phyloP scores from a whole-genome alignment of 30 jellyfish, hydroid and myxozoan species.

The Sanderia malayensis region DNA sequence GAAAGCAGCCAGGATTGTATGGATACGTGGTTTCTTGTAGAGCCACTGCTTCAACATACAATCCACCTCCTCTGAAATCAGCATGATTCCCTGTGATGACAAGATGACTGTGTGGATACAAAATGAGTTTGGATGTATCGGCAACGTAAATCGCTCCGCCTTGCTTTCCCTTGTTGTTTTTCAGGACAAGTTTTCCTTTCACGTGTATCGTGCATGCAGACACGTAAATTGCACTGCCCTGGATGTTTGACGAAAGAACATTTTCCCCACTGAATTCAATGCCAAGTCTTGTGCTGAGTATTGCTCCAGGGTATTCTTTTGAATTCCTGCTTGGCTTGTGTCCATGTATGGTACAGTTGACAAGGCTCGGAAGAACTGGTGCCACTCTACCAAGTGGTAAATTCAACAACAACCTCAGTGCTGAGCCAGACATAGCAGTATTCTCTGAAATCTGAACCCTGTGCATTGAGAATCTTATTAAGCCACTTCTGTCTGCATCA shows the following conservation, averaged over 20 bases:
- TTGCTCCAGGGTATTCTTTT: constrained; percentile 66
- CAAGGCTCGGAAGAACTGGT: constrained; percentile 32
- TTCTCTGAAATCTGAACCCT: constrained; percentile 22
- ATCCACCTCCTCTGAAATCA: constrained; percentile 62
- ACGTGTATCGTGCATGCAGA: constrained; percentile 46
- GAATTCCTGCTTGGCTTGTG: constrained; percentile 48
- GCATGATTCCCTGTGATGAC: constrained; percentile 38
- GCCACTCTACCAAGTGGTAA: constrained; percentile 35
- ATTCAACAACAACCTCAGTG: constrained; percentile 48
- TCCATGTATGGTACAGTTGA: constrained; percentile 14
- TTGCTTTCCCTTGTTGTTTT: constrained; percentile 22
- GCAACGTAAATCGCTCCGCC: constrained; percentile 65
- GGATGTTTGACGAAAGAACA: constrained; percentile 8
- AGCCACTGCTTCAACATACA: constrained; percentile 54
- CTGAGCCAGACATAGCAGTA: constrained; percentile 62
- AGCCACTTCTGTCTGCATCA: constrained; percentile 34
- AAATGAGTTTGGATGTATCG: constrained; percentile 35
- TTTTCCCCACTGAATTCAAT: constrained; percentile 34
- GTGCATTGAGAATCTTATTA: constrained; percentile 34
- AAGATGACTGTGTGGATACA: constrained; percentile 48
- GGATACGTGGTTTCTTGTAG: constrained; percentile 55
- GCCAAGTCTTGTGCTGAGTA: constrained; percentile 47
- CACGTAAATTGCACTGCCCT: constrained; percentile 62
- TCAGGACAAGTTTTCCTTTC: constrained; percentile 29
- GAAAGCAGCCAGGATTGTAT: constrained; percentile 65